Evolutionary conservation across 1,140 invertebrate species (phyloP), one percentile per base, ranked within the genome.

Genomic region (Drosophila ogumai): DNA sequence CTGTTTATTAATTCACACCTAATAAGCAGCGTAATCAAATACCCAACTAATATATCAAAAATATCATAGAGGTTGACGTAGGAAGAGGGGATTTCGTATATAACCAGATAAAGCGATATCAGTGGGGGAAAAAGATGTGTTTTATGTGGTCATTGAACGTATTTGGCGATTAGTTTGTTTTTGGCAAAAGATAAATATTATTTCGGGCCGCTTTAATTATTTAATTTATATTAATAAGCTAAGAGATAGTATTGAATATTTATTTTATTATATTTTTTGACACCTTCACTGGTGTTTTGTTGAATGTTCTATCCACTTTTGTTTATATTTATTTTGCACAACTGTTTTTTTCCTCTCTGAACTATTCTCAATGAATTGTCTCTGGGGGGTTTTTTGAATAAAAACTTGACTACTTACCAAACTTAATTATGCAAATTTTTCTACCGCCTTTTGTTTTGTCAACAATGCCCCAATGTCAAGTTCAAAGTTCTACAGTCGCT

Each of bases 401-500:
- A 52, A 52, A 52, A 31, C 25, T 49, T n/a, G 13, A 49, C 46
- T 28, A 54, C 13, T 22, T 36, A 22, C 32, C 17, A 31, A 25
- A 61, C 34, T 63, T 47, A 47, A 46, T 69, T 81, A 69, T 77
- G 73, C 58, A 77, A 81, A 85, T 75, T 40, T 52, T 52, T 61
- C 22, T 40, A 81, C 50, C 43, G 56, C 57, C 55, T 56, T 52
- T 78, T 58, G 55, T 56, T 74, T 54, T 64, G 63, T 43, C 59
- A 38, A 67, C 68, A 79, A 79, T 79, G 67, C 40, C 40, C 50
- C 60, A 82, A 69, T 87, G 82, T 73, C 75, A 88, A 88, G 82
- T 82, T 82, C 75, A 82, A 76, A 79, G 47, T 73, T 63, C 64
- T 71, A 59, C 28, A 3, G 25, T 22, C 22, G 22, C 22, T 22